Conservation (phyloP, 2,113 vertebrate genomes). For the Oryzias curvinotus region DNA sequence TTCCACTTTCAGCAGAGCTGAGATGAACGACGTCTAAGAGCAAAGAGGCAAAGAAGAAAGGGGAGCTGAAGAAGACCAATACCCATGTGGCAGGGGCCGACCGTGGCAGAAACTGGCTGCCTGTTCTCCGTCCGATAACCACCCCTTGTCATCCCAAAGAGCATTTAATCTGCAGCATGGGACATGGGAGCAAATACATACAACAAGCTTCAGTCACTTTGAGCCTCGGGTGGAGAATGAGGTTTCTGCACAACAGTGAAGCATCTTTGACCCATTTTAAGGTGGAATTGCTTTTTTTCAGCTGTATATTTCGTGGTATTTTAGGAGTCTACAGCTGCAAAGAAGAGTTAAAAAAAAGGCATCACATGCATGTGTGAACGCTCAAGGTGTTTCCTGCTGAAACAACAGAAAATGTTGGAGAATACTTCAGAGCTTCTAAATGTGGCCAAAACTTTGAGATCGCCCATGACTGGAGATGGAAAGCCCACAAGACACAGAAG, state of each 20-base stretch:
- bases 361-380: too few species aligned
- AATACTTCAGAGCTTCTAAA: too few species aligned
- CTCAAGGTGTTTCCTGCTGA: too few species aligned
- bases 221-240: conserved; percentile 42
- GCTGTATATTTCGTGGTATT: too few species aligned
- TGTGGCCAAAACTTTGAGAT: too few species aligned
- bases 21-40: conserved; percentile 22
- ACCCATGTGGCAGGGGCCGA: conserved; percentile 31
- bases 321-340: too few species aligned
- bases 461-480: too few species aligned
- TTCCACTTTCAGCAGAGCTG: conserved; percentile 43
- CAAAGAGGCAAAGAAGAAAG: conserved; percentile 15
- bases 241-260: neutral
- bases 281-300: too few species aligned
- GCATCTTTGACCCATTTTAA: too few species aligned
- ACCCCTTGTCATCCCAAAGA: conserved; percentile 45
- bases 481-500: too few species aligned
- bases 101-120: conserved; percentile 20
- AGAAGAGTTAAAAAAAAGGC: too few species aligned
- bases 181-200: conserved; percentile 34
- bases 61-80: conserved; percentile 60
- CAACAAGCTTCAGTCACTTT: conserved; percentile 43
- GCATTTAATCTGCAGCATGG: conserved; percentile 43
- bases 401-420: too few species aligned
- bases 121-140: conserved; percentile 61